Evolutionary conservation across 53 echinoderm and acorn worm genomes (phyloP), one percentile per base, ranked within the genome.

Genomic region (Mesocentrotus franciscanus): DNA sequence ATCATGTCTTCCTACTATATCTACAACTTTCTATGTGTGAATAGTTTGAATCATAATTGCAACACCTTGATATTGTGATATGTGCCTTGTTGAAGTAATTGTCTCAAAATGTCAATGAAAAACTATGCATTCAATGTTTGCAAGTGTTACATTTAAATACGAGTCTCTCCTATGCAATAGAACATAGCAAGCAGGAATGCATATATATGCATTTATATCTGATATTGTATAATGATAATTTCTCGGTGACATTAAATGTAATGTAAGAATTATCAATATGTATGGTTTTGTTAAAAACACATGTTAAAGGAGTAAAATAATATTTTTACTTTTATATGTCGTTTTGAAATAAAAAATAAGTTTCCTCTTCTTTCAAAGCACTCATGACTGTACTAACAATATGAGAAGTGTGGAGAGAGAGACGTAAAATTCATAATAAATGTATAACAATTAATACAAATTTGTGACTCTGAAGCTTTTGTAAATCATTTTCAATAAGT

Each of bases 311-410:
- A 8, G 20, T 35, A 35, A 79, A 39, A 79, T 79, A 10, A 30
- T 29, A 72, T 9, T 72, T 72, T 72, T 72, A 18, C 18, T 27
- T 72, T 29, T 29, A 8, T 72, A 29, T 12, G 72, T 72, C 27
- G 27, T 7, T 15, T 39, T 33, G 33, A 39, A 20, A 81, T 76
- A 10, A 76, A 81, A 42, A 9, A 14, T 79, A 78, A 12, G 49
- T 49, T 49, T 49, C 49, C 49, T 39, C 81, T 81, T 42, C 87
- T 87, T 58, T 87, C 87, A 27, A 39, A 87, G n/a, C 58, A 91
- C 61, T 66, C 4, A 90, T 90, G 60, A 90, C 35, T 91, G 91
- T 91, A 91, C 91, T 91, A 91, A 91, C 64, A 91, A 57, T 87
- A 87, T 58, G 56, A 87, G 87, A 87, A 87, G 58, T 87, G 58